Evolutionary conservation across 2,888 invertebrate genomes (phyloP), one percentile per base, ranked within the genome.

Genomic region (Lacanobia wlatinum): DNA sequence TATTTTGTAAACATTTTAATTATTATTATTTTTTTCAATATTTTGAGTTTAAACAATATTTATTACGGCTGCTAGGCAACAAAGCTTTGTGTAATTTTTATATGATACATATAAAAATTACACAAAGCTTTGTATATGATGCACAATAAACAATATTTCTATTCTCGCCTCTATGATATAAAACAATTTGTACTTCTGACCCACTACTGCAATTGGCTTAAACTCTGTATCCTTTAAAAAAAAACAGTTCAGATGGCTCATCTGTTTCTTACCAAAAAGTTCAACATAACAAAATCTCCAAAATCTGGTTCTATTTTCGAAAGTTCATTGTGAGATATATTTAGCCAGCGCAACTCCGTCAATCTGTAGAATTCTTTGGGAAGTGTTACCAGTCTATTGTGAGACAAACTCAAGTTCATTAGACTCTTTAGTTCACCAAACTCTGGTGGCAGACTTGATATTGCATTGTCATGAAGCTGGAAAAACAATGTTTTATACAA

Each of bases 401-500:
- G 97, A 81, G 97, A 97, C 76, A 98, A 90, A 91, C 97, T 97
- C 53, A 98, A 89, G 88, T 97, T 97, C 78, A 97, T 96, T 78
- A 98, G 93, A 89, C 97, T 97, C 73, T 95, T 97, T 86, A 99
- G 95, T 76, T 96, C 96, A 58, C 98, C 98, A 87, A 99, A 96
- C 93, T 98, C 97, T 50, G 96, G 90, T 10, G 99, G 98, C 78
- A 99, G 92, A 64, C 93, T 94, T 82, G 96, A 96, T 88, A 99
- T 92, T 61, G 97, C 97, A 96, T 99, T 99, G 92, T 98, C 98
- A 94, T 98, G 98, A 63, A 98, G 96, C 98, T 99, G 91, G 59
- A 92, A 90, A 66, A 23, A 43, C 43, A 21, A 8, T 46, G 0
- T 69, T 21, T 3, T 38, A 48, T 5, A 9, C 34, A 53, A 1